These are phyloP conservation scores for Nemapogon koenigi DNA, from an alignment of 2,888 invertebrate genomes.

Conservation along the genomic window DNA sequence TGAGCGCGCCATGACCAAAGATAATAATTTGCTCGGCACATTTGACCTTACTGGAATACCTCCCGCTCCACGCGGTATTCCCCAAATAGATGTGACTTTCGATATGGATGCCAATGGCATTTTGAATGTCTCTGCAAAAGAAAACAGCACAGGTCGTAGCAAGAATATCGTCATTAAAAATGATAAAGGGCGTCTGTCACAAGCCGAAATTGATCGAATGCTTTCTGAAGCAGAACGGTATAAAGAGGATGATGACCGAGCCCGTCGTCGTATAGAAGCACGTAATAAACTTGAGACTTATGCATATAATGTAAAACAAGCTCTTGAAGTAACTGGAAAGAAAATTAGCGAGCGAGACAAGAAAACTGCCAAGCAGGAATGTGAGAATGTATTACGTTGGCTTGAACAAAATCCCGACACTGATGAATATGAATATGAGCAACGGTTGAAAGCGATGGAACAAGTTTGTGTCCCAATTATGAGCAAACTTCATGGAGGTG, in stretches of 20 bases:
- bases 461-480: constrained; percentile 61
- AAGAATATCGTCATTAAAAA: constrained; percentile 75
- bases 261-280: constrained; percentile 63
- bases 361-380: constrained; percentile 43
- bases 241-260: constrained; percentile 68
- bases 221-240: constrained; percentile 69
- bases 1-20: constrained; percentile 72
- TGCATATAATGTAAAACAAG: constrained; percentile 5
- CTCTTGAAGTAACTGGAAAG: constrained; percentile 59
- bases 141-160: constrained; percentile 59
- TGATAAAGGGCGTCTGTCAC: constrained; percentile 73
- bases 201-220: constrained; percentile 76
- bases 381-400: constrained; percentile 72
- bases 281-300: constrained; percentile 59
- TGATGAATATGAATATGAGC: constrained; percentile 29
- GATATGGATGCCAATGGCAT: constrained; percentile 73
- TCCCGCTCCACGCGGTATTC: constrained; percentile 62
- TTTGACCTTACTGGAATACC: constrained; percentile 65
- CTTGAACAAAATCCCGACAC: constrained; percentile 68
- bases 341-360: constrained; percentile 72
- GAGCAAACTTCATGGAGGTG: constrained; percentile 59
- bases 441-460: constrained; percentile 66
- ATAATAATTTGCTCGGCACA: constrained; percentile 65
- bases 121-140: constrained; percentile 74
- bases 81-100: constrained; percentile 67